Evolutionary conservation across 2,797 vertebrate genomes (phyloP).

Genomic region (Coendou prehensilis): DNA sequence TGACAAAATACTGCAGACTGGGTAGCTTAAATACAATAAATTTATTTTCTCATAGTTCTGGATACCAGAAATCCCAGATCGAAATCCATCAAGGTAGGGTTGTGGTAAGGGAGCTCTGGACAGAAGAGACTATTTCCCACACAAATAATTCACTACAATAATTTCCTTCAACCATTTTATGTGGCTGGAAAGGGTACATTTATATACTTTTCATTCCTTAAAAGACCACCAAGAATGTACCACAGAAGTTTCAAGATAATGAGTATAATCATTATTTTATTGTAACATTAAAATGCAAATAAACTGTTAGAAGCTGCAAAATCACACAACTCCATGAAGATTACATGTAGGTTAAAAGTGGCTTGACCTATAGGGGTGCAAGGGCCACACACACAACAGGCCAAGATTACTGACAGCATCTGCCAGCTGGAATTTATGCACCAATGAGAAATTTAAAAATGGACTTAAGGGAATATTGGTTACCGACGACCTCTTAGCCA

Average conservation of each 20-base stretch:
- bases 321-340: not conserved
- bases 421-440: not conserved
- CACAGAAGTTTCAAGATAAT: slow-evolving; percentile 16
- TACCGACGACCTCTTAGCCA: not conserved
- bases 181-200: slow-evolving; percentile 19
- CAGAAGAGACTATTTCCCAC: not conserved
- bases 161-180: slow-evolving; percentile 14
- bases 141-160: not conserved
- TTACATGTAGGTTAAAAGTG: not conserved
- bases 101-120: not conserved
- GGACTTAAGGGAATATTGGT: not conserved
- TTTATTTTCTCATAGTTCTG: slow-evolving; percentile 11
- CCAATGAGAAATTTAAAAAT: not conserved
- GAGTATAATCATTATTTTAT: slow-evolving; percentile 52
- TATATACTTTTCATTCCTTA: not conserved
- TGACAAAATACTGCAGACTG: not conserved
- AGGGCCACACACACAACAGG: not conserved
- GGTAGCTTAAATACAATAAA: not conserved
- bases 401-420: not conserved
- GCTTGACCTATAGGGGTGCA: not conserved
- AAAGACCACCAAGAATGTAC: slow-evolving; percentile 39
- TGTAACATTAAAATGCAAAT: slow-evolving; percentile 44
- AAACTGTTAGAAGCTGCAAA: slow-evolving; percentile 26
- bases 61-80: not conserved
- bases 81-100: not conserved